A percentile compares a stretch with the other conserved stretches of the same genome.
Evolutionary conservation across 1,140 invertebrate species (phyloP).

Genomic region (Sarcophaga peregrina): DNA sequence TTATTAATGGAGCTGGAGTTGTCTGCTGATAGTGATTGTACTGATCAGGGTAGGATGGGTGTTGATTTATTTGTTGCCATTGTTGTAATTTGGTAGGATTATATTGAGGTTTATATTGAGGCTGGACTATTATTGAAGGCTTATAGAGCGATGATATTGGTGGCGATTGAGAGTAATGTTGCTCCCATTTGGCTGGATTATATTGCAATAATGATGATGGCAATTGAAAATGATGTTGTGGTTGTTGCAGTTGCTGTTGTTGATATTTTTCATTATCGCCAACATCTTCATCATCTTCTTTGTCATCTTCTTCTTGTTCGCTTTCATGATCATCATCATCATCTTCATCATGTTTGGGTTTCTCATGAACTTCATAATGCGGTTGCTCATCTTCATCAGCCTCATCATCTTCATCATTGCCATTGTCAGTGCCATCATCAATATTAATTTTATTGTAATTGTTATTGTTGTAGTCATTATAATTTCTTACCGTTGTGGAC

Average conservation of each 20-base stretch:
- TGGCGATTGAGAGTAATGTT: background rate
- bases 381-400: constrained; percentile 54
- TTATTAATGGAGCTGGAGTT: too few species aligned
- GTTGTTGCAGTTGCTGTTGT: background rate
- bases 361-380: constrained; percentile 45
- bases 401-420: constrained; percentile 44
- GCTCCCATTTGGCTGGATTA: background rate
- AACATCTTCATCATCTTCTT: constrained; percentile 36
- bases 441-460: constrained; percentile 40
- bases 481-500: constrained; percentile 43
- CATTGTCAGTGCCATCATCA: constrained; percentile 31
- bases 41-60: too few species aligned
- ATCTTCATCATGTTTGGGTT: constrained; percentile 41
- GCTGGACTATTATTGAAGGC: too few species aligned
- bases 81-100: background rate
- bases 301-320: constrained; percentile 44
- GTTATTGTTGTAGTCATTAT: constrained; percentile 20
- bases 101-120: too few species aligned
- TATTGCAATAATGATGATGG: background rate
- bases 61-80: background rate
- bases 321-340: constrained; percentile 34
- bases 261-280: background rate
- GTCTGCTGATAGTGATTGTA: too few species aligned
- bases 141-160: background rate
- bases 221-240: background rate